Conservation (phyloP, 2,797 vertebrate genomes). For the Rhabdophis nuchalis region DNA sequence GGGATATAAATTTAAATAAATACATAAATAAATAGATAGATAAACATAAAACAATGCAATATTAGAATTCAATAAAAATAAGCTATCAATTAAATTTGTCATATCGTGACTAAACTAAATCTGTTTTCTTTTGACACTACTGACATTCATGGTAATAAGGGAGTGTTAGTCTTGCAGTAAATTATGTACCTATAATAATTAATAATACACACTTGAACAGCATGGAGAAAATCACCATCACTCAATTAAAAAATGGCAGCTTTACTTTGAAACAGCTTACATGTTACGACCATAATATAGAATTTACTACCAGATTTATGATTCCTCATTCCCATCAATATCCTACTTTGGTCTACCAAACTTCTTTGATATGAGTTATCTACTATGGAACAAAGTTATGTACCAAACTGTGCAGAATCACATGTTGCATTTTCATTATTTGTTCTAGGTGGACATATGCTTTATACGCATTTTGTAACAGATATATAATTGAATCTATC, state of each 20-base stretch:
- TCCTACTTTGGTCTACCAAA: neutral
- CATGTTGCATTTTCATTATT: neutral
- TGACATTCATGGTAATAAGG: neutral
- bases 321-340: neutral
- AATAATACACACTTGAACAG: too few relatives aligned
- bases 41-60: neutral
- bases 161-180: neutral
- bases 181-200: too few relatives aligned
- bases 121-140: neutral
- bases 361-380: neutral
- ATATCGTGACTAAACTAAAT: neutral
- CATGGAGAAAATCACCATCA: too few relatives aligned
- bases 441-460: neutral
- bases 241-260: too few relatives aligned
- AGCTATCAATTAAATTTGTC: neutral
- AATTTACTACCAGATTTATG: neutral
- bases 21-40: too few relatives aligned
- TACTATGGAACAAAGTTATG: neutral
- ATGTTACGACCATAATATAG: too few relatives aligned
- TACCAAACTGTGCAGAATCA: neutral
- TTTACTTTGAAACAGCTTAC: too few relatives aligned
- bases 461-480: neutral
- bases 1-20: too few relatives aligned
- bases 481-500: neutral
- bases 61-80: neutral